Base-by-base conservation (phyloP, 2,113 vertebrate species). In the Myocastor coypus region DNA sequence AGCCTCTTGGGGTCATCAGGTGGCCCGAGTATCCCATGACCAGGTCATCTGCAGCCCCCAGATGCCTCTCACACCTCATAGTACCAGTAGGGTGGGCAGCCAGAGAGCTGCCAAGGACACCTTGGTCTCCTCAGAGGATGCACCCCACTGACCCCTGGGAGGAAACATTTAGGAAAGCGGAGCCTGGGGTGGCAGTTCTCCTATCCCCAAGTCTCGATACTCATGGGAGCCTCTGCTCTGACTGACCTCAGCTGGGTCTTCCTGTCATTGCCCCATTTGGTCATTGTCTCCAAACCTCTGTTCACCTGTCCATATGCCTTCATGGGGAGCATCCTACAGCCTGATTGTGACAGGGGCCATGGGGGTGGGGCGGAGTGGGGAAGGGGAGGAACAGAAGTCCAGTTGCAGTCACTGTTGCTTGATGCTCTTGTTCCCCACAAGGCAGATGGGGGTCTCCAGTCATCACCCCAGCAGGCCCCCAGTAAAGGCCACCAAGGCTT, bases 391-490 rank as follows among this genome's bases (percentile, higher is more conserved):
- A 73, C 63, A 68, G 68, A 77, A 71, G 11, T 50, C 94, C 77
- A 87, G 77, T 77, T 93, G 50, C 71, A 69, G 55, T 69, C 46
- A 64, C 77, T 57, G 42, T 96, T 90, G 92, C 94, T 84, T 93
- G 91, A 95, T 87, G 84, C 50, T 97, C 98, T 84, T 99, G 97
- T 98, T 96, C 94, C 93, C 96, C 92, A 98, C 98, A 98, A 99
- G 99, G 99, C 99, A 99, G 99, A 99, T 90, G 99, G 99, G 87
- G 98, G 99, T 98, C 98, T 99, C 97, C 99, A 99, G 96, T 87
- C 98, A 81, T 98, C 99, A 9, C 98, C 99, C 92, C 98, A 97
- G n/a, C 99, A 99, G 97, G 99, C 99, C 91, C 55, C 99, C 98
- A 0, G 98, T 99, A 93, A 98, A 89, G 98, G 98, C 97, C 98